Conservation (phyloP, 2,113 vertebrate genomes). For the Arothron firmamentum region DNA sequence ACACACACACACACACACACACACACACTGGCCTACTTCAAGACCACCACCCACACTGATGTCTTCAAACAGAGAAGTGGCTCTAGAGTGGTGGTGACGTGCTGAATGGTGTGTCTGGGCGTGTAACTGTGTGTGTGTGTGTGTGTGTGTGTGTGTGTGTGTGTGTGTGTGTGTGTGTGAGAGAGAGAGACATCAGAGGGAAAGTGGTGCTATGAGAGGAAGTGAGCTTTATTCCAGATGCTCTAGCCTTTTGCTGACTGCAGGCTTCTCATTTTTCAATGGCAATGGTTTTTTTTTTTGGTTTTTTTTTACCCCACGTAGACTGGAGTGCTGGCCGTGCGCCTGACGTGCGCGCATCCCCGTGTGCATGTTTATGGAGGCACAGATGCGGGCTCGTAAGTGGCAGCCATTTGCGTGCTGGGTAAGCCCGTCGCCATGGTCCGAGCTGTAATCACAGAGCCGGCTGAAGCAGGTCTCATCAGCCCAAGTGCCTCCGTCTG, state of each 20-base stretch:
- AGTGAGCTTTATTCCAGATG: slow-evolving; percentile 68
- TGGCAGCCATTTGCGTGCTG: slow-evolving; percentile 55
- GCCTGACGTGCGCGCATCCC: not conserved
- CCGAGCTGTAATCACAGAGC: slow-evolving; percentile 61
- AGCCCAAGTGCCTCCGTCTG: slow-evolving; percentile 28
- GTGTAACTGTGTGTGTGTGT: slow-evolving; percentile 7
- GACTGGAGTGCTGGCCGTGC: slow-evolving; percentile 28
- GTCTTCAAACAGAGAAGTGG: slow-evolving; percentile 43
- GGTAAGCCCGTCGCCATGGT: slow-evolving; percentile 56
- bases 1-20: slow-evolving; percentile 8
- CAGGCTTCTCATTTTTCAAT: slow-evolving; percentile 58
- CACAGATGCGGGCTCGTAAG: slow-evolving; percentile 50
- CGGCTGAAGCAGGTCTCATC: slow-evolving; percentile 58
- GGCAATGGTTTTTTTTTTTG: slow-evolving; percentile 5
- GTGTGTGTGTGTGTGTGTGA: slow-evolving; percentile 6
- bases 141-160: not conserved
- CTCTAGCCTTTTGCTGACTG: slow-evolving; percentile 24
- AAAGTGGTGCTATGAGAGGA: slow-evolving; percentile 37
- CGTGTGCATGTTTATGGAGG: slow-evolving; percentile 20
- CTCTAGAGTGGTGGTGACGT: slow-evolving; percentile 14
- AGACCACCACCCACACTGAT: slow-evolving; percentile 40
- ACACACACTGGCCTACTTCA: slow-evolving; percentile 34
- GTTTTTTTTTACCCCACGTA: slow-evolving; percentile 11
- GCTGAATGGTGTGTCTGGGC: slow-evolving; percentile 17
- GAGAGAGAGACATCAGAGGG: slow-evolving; percentile 41